These are phyloP conservation scores for Copidosoma aretas DNA, from an alignment of 2,888 invertebrate species.

Conservation along the genomic window DNA sequence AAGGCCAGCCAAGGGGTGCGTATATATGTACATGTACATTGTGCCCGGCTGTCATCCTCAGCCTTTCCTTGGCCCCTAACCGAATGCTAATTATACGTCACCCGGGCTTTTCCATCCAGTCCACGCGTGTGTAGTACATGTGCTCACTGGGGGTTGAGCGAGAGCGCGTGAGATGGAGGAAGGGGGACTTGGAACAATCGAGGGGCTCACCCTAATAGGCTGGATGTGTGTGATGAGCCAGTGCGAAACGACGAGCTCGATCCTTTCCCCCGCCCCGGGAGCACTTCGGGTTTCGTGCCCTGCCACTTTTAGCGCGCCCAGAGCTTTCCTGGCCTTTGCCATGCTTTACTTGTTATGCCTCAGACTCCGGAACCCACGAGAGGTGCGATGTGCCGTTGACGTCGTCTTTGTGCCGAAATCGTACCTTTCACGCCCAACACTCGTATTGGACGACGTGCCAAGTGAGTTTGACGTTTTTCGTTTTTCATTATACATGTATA, in stretches of 20 bases:
- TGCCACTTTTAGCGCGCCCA: conserved; percentile 9
- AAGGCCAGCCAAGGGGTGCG: conserved; percentile 47
- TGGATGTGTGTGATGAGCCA: conserved; percentile 28
- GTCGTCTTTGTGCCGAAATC: neutral
- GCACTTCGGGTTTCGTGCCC: neutral
- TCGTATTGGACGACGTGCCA: neutral
- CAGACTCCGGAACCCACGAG: neutral
- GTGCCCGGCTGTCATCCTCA: conserved; percentile 57
- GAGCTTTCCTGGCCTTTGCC: neutral
- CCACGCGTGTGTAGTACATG: neutral
- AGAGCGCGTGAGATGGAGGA: conserved; percentile 9
- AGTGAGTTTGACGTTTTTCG: neutral
- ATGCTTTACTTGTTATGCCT: too few species aligned
- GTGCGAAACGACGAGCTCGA: neutral
- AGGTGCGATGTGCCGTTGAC: conserved; percentile 2
- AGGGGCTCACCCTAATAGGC: conserved; percentile 38
- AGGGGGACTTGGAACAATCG: conserved; percentile 40
- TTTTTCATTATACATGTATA: neutral
- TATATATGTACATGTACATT: conserved; percentile 45
- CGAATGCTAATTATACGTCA: conserved; percentile 60
- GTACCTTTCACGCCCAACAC: conserved; percentile 18
- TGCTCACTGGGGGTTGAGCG: conserved; percentile 21
- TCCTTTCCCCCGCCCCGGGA: neutral
- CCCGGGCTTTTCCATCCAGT: conserved; percentile 32
- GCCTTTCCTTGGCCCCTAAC: conserved; percentile 43